phyloP scores from a whole-genome alignment of 2,888 invertebrate genomes.

The Folsomia manolachei region DNA sequence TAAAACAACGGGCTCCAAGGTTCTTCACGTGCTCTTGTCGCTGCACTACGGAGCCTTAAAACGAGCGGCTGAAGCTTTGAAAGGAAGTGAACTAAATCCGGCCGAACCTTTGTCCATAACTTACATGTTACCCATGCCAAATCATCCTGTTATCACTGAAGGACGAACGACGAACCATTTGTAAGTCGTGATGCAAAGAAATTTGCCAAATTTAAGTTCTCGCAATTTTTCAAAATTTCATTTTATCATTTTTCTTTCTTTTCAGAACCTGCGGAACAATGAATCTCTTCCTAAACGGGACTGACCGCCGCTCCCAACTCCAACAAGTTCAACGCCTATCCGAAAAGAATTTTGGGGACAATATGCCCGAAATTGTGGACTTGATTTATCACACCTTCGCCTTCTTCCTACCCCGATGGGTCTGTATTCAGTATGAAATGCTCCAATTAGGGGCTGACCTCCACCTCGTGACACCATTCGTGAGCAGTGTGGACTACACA shows the following conservation, averaged over 20 bases:
- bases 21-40: not conserved
- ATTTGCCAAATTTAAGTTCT: no score
- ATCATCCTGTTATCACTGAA: not conserved
- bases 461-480: not conserved
- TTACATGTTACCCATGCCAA: not conserved
- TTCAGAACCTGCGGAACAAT: not conserved
- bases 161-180: not conserved
- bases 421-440: not conserved
- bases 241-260: no score
- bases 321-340: not conserved
- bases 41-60: not conserved
- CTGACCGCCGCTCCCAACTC: not conserved
- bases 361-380: not conserved
- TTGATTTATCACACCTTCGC: not conserved
- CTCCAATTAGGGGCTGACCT: not conserved
- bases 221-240: no score
- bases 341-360: not conserved
- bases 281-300: not conserved
- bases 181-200: no score
- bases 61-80: not conserved
- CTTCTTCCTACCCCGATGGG: not conserved
- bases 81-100: not conserved
- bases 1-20: not conserved
- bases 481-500: not conserved
- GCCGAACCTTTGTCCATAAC: not conserved